These are phyloP conservation scores for Cisticola juncidis DNA, from an alignment of 2,113 vertebrate species.

Conservation along the genomic window DNA sequence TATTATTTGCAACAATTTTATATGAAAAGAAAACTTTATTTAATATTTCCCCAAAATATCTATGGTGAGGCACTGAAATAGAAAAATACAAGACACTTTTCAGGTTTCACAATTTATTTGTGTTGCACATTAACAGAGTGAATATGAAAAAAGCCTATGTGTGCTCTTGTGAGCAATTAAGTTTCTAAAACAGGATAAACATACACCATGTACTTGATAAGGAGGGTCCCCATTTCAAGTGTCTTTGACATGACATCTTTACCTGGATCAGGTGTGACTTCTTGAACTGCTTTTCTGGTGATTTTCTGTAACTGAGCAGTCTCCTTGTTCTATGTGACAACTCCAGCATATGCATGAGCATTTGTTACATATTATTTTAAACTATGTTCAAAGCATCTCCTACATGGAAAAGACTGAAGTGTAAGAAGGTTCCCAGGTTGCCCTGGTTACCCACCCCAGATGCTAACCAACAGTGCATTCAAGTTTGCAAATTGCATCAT, in stretches of 20 bases:
- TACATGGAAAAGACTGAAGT: neutral
- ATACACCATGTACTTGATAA: no score
- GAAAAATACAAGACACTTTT: neutral
- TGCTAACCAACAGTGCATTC: neutral
- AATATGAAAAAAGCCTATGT: neutral
- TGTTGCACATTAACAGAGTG: neutral
- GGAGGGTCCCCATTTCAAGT: neutral
- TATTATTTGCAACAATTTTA: neutral
- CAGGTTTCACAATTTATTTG: neutral
- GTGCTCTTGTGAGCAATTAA: neutral
- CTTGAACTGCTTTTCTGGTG: neutral
- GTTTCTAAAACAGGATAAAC: neutral
- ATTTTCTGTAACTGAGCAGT: neutral
- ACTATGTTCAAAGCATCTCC: neutral
- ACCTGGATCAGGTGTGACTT: neutral
- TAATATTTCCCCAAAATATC: fast-evolving
- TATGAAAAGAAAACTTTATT: neutral
- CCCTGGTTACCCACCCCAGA: neutral
- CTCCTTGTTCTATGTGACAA: neutral
- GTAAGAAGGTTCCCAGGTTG: neutral
- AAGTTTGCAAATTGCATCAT: neutral
- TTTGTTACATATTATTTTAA: neutral
- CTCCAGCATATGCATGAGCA: neutral
- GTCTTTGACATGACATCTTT: neutral
- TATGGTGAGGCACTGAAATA: neutral